Conservation (phyloP, 2,113 vertebrate species). For the Dicrurus megarhynchus region DNA sequence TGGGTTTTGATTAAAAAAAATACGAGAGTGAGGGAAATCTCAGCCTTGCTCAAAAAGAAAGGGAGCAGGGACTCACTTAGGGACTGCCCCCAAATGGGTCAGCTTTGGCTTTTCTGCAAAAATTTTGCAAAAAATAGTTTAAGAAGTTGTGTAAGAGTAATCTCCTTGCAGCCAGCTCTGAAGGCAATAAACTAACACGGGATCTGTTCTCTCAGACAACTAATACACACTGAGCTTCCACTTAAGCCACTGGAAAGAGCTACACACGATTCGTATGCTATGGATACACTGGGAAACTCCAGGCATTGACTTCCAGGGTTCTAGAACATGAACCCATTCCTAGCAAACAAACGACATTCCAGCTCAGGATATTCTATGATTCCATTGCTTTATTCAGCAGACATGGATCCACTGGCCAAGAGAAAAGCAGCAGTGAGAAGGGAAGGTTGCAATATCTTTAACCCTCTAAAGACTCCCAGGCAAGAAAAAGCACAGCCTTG, state of each 20-base stretch:
- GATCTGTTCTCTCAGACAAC: background rate
- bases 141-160: background rate
- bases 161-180: background rate
- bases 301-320: background rate
- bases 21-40: background rate
- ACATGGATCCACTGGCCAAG: background rate
- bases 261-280: background rate
- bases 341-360: background rate
- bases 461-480: background rate
- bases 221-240: background rate
- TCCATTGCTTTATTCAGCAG: background rate
- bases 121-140: background rate
- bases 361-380: rapidly evolving
- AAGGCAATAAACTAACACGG: background rate
- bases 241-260: background rate
- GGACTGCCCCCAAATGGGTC: background rate
- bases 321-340: background rate
- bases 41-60: background rate
- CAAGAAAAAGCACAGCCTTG: background rate
- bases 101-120: background rate
- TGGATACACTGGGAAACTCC: background rate
- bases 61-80: rapidly evolving
- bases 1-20: background rate
- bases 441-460: rapidly evolving
- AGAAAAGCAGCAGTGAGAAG: background rate